phyloP scores from a whole-genome alignment of 2,113 vertebrate species.

The Noctilio leporinus region DNA sequence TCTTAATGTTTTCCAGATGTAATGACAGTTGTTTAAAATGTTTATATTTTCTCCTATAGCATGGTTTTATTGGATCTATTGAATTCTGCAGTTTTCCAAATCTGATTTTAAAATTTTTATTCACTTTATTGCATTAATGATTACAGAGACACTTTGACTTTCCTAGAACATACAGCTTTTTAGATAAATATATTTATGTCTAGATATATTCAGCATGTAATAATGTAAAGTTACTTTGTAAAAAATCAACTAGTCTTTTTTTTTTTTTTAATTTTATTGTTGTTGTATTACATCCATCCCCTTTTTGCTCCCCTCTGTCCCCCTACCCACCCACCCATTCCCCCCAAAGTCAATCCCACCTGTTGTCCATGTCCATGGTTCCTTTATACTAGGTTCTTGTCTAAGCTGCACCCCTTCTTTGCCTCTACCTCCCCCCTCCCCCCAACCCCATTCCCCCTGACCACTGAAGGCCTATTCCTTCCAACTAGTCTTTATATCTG shows the following conservation, averaged over 20 bases:
- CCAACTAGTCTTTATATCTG: background rate
- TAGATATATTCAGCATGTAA: background rate
- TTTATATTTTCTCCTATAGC: background rate
- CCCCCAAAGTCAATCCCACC: too few species aligned
- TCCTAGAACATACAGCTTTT: background rate
- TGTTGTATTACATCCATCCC: too few species aligned
- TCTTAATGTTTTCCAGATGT: background rate
- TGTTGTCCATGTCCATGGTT: too few species aligned
- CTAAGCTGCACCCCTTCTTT: too few species aligned
- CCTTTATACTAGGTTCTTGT: too few species aligned
- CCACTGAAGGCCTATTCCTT: too few species aligned
- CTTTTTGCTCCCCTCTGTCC: too few species aligned
- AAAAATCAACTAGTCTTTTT: background rate
- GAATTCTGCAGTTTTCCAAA: background rate
- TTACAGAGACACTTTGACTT: background rate
- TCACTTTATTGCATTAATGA: background rate
- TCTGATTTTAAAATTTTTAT: background rate
- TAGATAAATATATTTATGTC: background rate
- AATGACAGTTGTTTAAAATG: background rate
- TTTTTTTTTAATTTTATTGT: too few species aligned
- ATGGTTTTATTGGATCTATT: background rate
- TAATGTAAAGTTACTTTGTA: background rate
- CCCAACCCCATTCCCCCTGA: too few species aligned
- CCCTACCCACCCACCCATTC: too few species aligned
- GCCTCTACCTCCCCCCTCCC: too few species aligned